These are phyloP conservation scores for Brachyrhaphis roseni DNA, from an alignment of 2,797 vertebrate genomes.

Conservation along the genomic window DNA sequence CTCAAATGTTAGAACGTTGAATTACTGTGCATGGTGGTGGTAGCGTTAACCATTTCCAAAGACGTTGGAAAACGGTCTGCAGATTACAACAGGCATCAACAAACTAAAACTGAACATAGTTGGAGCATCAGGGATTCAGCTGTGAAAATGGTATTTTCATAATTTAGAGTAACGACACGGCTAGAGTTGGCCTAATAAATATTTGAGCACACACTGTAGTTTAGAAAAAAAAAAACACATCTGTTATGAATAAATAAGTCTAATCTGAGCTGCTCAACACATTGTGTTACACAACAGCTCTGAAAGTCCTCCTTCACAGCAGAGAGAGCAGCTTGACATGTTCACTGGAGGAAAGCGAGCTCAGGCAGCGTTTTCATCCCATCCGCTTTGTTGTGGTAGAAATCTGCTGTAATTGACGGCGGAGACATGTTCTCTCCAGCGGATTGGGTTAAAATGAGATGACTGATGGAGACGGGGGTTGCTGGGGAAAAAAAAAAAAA, in stretches of 20 bases:
- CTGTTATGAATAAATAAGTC: constrained; percentile 53
- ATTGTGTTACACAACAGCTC: constrained; percentile 52
- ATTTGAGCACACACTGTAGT: constrained; percentile 26
- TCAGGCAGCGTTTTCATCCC: constrained; percentile 54
- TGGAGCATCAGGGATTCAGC: constrained; percentile 29
- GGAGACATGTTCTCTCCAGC: constrained; percentile 54
- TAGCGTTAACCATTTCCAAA: not conserved
- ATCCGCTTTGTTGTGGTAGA: constrained; percentile 63
- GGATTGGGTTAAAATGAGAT: constrained; percentile 64
- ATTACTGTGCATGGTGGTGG: not conserved
- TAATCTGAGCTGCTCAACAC: constrained; percentile 50
- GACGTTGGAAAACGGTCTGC: not conserved
- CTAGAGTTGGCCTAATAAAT: constrained; percentile 22
- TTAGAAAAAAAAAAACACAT: constrained; percentile 25
- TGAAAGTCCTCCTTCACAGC: constrained; percentile 56
- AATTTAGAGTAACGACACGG: constrained; percentile 26
- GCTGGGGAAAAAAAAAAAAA: constrained; percentile 9
- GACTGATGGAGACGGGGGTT: constrained; percentile 54
- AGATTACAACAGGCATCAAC: not conserved
- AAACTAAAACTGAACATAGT: constrained; percentile 3
- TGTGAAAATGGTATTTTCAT: constrained; percentile 36
- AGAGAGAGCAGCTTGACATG: constrained; percentile 37
- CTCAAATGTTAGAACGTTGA: not conserved
- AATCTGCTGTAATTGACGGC: constrained; percentile 64
- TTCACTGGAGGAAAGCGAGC: constrained; percentile 52